phyloP scores from a whole-genome alignment of 2,113 vertebrate species.

The Urocolius indicus region DNA sequence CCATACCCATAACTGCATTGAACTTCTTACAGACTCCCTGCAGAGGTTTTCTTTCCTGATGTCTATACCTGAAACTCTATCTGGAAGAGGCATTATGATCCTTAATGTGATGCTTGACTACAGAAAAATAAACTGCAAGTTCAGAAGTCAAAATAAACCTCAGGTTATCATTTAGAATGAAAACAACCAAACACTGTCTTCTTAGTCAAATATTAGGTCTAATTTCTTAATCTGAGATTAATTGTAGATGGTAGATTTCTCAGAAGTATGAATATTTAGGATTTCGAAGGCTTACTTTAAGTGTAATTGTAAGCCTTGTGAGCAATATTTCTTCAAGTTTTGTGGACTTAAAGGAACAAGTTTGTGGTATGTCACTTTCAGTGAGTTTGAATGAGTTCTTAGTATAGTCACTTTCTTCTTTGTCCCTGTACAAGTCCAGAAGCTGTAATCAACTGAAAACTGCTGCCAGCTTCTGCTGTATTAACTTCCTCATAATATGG shows the following conservation, averaged over 20 bases:
- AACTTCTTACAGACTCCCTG: neutral
- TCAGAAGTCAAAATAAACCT: neutral
- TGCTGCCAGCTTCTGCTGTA: neutral
- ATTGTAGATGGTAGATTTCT: neutral
- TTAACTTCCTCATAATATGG: neutral
- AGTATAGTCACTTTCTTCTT: neutral
- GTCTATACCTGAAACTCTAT: neutral
- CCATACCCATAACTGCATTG: fast-evolving
- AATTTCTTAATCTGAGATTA: neutral
- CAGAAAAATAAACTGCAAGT: neutral
- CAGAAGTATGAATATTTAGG: neutral
- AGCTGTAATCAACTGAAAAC: neutral
- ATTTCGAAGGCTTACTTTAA: neutral
- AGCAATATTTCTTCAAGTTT: neutral
- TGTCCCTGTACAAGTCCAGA: neutral
- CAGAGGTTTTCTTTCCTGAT: neutral
- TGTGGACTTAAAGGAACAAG: neutral
- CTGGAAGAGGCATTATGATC: neutral
- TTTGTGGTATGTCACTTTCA: neutral
- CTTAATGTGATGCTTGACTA: neutral
- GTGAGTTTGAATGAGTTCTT: neutral
- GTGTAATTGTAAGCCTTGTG: neutral
- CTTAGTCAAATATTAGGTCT: neutral
- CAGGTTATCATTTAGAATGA: neutral
- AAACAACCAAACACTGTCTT: neutral